Percentiles rank a stretch among this genome's conserved stretches.
Evolutionary conservation across 1,140 invertebrate species (phyloP).

Genomic region (Lepidurus apus): DNA sequence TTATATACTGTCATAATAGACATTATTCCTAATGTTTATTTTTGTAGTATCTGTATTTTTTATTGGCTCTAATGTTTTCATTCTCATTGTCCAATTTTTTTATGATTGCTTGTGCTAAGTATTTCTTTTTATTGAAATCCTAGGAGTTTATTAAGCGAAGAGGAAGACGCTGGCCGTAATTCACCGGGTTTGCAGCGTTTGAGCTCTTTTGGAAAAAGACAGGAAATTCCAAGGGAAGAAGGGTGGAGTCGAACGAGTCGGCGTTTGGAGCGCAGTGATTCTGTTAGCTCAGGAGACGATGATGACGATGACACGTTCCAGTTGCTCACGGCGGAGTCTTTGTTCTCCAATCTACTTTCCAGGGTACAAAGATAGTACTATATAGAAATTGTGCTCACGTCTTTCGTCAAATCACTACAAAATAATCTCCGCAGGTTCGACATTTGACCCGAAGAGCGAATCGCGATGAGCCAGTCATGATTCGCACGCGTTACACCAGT

Average conservation of each 20-base stretch:
- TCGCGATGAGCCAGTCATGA: constrained; percentile 29
- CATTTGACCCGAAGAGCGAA: constrained; percentile 29
- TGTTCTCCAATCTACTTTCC: constrained; percentile 78
- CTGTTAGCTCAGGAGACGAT: constrained; percentile 71
- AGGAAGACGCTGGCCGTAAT: background rate
- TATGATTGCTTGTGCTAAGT: background rate
- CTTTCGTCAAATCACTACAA: constrained; percentile 35
- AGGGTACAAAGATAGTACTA: constrained; percentile 53
- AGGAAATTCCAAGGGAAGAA: constrained; percentile 25
- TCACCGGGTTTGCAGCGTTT: constrained; percentile 29
- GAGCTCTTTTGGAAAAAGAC: constrained; percentile 31
- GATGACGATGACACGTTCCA: constrained; percentile 86
- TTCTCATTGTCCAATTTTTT: background rate
- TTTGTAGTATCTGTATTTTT: background rate
- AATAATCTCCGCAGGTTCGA: constrained; percentile 37
- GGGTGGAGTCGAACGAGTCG: constrained; percentile 3
- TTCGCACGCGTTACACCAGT: constrained; percentile 35
- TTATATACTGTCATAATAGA: background rate
- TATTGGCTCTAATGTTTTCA: background rate
- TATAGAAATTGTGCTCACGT: background rate
- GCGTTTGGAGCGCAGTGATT: constrained; percentile 38
- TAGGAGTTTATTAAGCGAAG: constrained; percentile 15
- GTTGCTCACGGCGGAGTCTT: constrained; percentile 78
- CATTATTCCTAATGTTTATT: background rate
- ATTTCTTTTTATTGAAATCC: background rate